Base-by-base conservation (phyloP, 2,113 vertebrate species). In the Sisor rabdophorus region DNA sequence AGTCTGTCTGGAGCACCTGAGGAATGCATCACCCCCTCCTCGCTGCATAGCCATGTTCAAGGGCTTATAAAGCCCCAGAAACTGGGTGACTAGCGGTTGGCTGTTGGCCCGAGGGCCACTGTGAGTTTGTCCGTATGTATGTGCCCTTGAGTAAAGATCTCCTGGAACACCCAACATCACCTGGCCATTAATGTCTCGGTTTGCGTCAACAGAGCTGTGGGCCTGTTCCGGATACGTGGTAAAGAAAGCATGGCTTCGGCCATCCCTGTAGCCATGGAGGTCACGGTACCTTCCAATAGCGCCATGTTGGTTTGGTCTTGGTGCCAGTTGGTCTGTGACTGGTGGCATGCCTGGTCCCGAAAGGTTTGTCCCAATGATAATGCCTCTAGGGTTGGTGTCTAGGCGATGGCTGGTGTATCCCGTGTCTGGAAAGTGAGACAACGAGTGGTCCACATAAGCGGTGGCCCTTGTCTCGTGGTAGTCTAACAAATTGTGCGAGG, bases 151-250 rank as follows among this genome's bases (percentile, higher is more conserved):
- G 69, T 91, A 85, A 60, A 88, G 79, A 81, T 90, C 88, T 64
- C 87, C 84, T 50, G 88, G 87, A 77, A 89, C 73, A 58, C 86
- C 88, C 74, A 92, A 65, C 87, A 92, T 89, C 84, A 90, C 87
- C 84, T 88, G 88, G 76, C 81, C 75, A 76, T 81, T 70, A 60
- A 90, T 71, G 22, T 89, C 87, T 52, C 89, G 83, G 36, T 82
- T 76, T 2, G 87, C 84, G 73, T 90, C 86, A 67, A 85, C 20
- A 74, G 89, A 91, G 75, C 87, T 83, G 69, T 91, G 90, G 91
- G 91, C 91, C 91, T 92, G 91, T 77, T 92, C 89, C 80, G 90
- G 90, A 69, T 91, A 91, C 36, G 88, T 83, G n/a, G 87, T 73
- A 75, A 91, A 89, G 84, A 91, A 90, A 40, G 87, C 79, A 79